phyloP scores from a whole-genome alignment of 2,888 invertebrate species.

The Nomada hirtipes region DNA sequence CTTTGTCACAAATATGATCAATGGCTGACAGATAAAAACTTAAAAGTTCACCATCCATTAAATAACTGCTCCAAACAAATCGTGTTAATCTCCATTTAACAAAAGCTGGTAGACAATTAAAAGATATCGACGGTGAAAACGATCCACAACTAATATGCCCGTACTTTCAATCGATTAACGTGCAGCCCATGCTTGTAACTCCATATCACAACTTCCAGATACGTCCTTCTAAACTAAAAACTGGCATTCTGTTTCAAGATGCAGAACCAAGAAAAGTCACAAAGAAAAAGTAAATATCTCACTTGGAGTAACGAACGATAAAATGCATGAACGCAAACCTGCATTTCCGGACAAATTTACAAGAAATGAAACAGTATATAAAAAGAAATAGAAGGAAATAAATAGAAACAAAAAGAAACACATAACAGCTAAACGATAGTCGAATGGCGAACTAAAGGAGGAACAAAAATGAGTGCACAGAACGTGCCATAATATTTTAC shows the following conservation, averaged over 20 bases:
- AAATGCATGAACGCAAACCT: constrained; percentile 18
- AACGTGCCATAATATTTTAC: constrained; percentile 73
- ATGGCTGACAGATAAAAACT: too few relatives aligned
- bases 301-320: not conserved
- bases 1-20: too few relatives aligned
- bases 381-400: not conserved
- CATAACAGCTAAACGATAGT: constrained; percentile 15
- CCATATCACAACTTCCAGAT: constrained; percentile 2
- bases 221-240: constrained; percentile 9
- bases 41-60: not conserved
- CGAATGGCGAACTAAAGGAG: constrained; percentile 25
- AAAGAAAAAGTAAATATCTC: not conserved
- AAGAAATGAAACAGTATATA: constrained; percentile 6
- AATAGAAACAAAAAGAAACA: not conserved
- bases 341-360: constrained; percentile 49
- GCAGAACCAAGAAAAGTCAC: not conserved
- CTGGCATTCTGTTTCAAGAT: not conserved
- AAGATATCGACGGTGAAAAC: constrained; percentile 24
- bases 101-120: constrained; percentile 43
- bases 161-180: constrained; percentile 29
- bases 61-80: constrained; percentile 24
- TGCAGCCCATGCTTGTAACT: not conserved
- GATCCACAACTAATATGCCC: constrained; percentile 32
- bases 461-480: constrained; percentile 33
- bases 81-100: constrained; percentile 13